These are phyloP conservation scores for Parasteatoda lunata DNA, from an alignment of 2,888 invertebrate genomes.

Conservation along the genomic window DNA sequence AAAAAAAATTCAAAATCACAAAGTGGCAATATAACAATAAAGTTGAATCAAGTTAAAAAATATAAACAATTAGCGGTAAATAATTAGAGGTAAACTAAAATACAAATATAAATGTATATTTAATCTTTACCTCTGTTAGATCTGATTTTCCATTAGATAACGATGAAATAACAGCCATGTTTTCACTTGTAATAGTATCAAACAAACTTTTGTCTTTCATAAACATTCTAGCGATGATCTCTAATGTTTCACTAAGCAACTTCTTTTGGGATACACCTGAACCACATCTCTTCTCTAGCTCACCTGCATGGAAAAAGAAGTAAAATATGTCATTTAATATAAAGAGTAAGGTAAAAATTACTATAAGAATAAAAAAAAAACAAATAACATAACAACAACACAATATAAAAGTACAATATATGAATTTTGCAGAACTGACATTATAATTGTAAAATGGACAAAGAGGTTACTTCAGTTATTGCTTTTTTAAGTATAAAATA, in stretches of 20 bases:
- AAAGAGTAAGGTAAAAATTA: not conserved
- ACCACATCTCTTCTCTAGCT: constrained; percentile 40
- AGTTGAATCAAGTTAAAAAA: too few species aligned
- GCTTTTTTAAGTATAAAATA: too few species aligned
- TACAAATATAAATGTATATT: not conserved
- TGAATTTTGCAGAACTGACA: too few species aligned
- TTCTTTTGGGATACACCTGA: constrained; percentile 28
- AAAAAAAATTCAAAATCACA: too few species aligned
- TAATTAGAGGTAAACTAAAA: too few species aligned
- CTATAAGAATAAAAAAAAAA: too few species aligned
- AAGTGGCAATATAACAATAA: too few species aligned
- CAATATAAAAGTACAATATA: too few species aligned
- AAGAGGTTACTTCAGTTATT: too few species aligned
- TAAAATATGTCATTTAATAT: not conserved
- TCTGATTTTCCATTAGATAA: constrained; percentile 23
- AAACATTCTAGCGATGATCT: constrained; percentile 47
- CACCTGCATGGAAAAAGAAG: constrained; percentile 13
- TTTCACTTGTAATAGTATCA: constrained; percentile 12
- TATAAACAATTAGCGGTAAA: too few species aligned
- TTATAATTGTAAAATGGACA: too few species aligned
- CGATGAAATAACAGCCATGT: constrained; percentile 10
- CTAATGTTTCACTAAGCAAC: constrained; percentile 54
- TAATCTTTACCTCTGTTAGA: constrained; percentile 3
- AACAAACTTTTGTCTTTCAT: constrained; percentile 21
- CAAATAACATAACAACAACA: too few species aligned